Percentiles rank a stretch among this genome's conserved stretches.
phyloP scores from a whole-genome alignment of 1,140 invertebrate genomes.

The Drosophila nigrodunni region DNA sequence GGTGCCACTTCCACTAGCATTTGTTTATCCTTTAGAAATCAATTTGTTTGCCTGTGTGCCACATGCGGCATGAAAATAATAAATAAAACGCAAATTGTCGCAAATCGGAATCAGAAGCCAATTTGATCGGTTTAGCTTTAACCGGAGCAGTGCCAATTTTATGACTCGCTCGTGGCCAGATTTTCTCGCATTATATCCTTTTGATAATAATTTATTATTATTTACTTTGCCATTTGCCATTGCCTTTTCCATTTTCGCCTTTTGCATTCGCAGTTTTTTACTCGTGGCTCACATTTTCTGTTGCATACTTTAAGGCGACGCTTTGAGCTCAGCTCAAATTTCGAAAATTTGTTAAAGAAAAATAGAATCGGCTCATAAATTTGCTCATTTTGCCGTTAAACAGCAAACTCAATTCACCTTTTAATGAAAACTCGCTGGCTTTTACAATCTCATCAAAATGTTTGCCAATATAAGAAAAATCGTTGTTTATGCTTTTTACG shows the following conservation, averaged over 20 bases:
- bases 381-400: slow-evolving; percentile 10
- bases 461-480: slow-evolving; percentile 43
- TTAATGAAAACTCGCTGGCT: slow-evolving; percentile 56
- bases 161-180: slow-evolving; percentile 72
- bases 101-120: slow-evolving; percentile 75
- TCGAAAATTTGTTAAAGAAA: slow-evolving; percentile 17
- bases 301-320: slow-evolving; percentile 35
- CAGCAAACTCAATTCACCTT: slow-evolving; percentile 58
- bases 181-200: slow-evolving; percentile 71
- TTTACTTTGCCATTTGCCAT: slow-evolving; percentile 44
- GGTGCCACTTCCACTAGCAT: slow-evolving; percentile 14
- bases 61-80: slow-evolving; percentile 59
- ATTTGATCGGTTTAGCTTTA: slow-evolving; percentile 73
- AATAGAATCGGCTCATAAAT: slow-evolving; percentile 27
- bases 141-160: slow-evolving; percentile 51
- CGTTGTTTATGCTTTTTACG: slow-evolving; percentile 49
- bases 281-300: slow-evolving; percentile 13
- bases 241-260: slow-evolving; percentile 55
- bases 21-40: slow-evolving; percentile 51
- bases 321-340: slow-evolving; percentile 26
- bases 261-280: slow-evolving; percentile 23
- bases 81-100: slow-evolving; percentile 69
- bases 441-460: slow-evolving; percentile 67
- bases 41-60: slow-evolving; percentile 71
- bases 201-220: slow-evolving; percentile 81